A percentile compares a stretch with the other conserved stretches of the same genome.
phyloP scores from a whole-genome alignment of 2,797 vertebrate genomes.

The Sebastes minor region DNA sequence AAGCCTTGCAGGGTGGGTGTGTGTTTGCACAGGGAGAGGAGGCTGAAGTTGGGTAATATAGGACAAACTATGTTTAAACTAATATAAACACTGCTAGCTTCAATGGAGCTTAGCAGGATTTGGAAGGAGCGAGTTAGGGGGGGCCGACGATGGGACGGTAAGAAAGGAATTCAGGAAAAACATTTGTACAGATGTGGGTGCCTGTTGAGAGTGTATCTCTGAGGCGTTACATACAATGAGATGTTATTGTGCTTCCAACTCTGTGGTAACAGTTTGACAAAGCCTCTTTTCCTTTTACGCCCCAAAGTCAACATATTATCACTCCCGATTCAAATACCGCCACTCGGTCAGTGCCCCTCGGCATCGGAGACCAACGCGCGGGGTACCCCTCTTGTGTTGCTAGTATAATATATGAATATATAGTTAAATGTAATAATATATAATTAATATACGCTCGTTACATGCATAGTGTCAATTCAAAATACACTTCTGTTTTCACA shows the following conservation, averaged over 20 bases:
- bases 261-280: not conserved
- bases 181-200: slow-evolving; percentile 68
- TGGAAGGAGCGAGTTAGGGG: not conserved
- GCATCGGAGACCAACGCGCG: too few relatives aligned
- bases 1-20: slow-evolving; percentile 11
- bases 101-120: slow-evolving; percentile 31
- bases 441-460: too few relatives aligned
- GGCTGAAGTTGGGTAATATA: slow-evolving; percentile 24
- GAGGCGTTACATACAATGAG: not conserved
- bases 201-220: slow-evolving; percentile 16
- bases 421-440: too few relatives aligned
- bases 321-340: too few relatives aligned
- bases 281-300: too few relatives aligned
- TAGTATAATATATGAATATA: too few relatives aligned
- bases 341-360: too few relatives aligned
- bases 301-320: too few relatives aligned
- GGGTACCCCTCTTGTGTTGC: too few relatives aligned
- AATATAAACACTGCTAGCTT: slow-evolving; percentile 37
- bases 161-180: slow-evolving; percentile 43
- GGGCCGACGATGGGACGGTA: not conserved
- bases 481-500: too few relatives aligned
- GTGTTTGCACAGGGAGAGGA: slow-evolving; percentile 4
- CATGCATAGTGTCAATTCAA: too few relatives aligned
- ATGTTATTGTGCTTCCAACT: not conserved
- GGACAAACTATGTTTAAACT: slow-evolving; percentile 52